Conservation (phyloP, 2,797 vertebrate species). For the Channa striata region DNA sequence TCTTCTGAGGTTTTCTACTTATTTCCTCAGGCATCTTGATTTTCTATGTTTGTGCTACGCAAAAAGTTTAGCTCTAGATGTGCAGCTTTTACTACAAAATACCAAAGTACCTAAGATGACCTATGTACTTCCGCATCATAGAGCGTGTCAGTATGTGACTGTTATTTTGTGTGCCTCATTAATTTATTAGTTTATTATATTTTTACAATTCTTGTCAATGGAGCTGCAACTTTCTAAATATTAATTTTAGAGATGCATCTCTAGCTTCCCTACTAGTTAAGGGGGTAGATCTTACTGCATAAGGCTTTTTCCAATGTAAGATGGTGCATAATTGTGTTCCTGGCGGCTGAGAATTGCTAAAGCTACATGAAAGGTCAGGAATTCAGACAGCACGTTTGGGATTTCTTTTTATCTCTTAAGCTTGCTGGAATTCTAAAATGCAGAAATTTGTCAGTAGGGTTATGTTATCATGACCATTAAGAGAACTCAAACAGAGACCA, state of each 20-base stretch:
- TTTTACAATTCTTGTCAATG: no score
- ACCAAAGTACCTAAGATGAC: no score
- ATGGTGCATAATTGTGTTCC: constrained; percentile 16
- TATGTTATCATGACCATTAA: constrained; percentile 20
- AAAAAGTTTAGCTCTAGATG: not conserved
- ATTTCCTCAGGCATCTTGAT: not conserved
- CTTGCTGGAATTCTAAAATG: not conserved
- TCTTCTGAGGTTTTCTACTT: not conserved
- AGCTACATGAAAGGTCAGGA: constrained; percentile 7
- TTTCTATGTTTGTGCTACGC: not conserved
- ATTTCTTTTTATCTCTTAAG: constrained; percentile 22
- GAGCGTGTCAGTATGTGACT: no score
- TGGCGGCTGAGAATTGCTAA: constrained; percentile 9
- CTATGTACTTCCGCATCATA: no score
- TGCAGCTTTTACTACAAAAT: not conserved
- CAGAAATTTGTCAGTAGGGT: constrained; percentile 11
- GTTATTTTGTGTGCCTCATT: not conserved
- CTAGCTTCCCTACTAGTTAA: not conserved
- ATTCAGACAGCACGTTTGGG: constrained; percentile 20
- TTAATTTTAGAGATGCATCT: not conserved
- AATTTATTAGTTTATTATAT: no score
- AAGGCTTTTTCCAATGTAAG: not conserved
- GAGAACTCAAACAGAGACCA: constrained; percentile 12
- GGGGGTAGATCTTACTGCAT: not conserved
- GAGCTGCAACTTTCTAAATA: no score